Base-by-base conservation (phyloP, 2,797 vertebrate genomes). In the Poeciliopsis turneri region DNA sequence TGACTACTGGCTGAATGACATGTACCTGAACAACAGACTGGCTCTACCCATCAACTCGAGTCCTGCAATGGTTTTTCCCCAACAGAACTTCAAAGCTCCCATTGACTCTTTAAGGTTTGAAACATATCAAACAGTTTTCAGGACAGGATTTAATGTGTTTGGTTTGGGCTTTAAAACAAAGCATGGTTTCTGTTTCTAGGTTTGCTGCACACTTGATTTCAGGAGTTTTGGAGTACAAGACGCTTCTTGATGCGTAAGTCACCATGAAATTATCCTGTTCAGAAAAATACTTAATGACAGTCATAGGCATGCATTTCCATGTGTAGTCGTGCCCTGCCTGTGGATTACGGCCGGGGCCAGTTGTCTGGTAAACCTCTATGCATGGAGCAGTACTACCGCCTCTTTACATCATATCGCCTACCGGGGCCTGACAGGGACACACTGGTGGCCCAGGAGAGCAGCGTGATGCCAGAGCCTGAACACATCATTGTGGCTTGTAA, bases 1-100 rank as follows among this genome's bases (percentile, higher is more conserved):
- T 74, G 94, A 97, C 70, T 99, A 98, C 90, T 99, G 98, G 98
- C 93, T 99, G 75, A 97, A 98, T 55, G 98, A 99, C 92, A 99
- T 99, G 98, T 99, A 99, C 92, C 95, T 99, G 87, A 97, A 95
- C 89, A 99, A 98, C 93, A 96, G 97, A 72, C 86, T 97, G 85
- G 93, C 98, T 80, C 95, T 99, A 74, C 97, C 98, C 0, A 95
- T 99, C 82, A 97, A 99, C 93, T 99, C 98, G 89, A 99, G 97
- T 85, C 98, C 98, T 1, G 98, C 95, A 12, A 96, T 99, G 91
- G 96, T 98, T 85, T 99, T 99, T 90, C 95, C 97, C 70, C 93
- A 53, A 61, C 98, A 99, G 90, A 90, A 93, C 90, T 99, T 99
- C 94, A 96, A 92, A 82, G 96, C 96, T 77, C 88, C 93, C 46